phyloP scores from a whole-genome alignment of 2,113 vertebrate genomes.

The Centrocercus urophasianus region DNA sequence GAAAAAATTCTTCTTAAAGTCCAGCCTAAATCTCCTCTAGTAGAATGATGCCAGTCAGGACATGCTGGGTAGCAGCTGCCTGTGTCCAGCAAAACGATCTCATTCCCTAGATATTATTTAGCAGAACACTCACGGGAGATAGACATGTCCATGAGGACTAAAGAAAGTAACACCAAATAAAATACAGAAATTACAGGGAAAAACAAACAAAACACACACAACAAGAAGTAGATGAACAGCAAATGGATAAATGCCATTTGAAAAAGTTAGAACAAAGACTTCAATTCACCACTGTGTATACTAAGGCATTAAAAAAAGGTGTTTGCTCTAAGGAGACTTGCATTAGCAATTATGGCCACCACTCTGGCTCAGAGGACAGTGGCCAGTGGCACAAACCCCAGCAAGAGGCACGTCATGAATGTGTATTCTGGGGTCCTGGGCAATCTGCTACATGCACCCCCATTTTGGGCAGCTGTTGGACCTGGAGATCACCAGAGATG shows the following conservation, averaged over 20 bases:
- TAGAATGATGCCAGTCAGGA: not conserved
- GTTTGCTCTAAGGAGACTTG: not conserved
- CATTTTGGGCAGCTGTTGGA: accelerated
- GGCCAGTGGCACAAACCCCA: not conserved
- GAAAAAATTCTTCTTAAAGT: not conserved
- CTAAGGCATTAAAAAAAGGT: not conserved
- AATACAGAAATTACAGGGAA: not conserved
- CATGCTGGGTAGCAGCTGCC: not conserved
- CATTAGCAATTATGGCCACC: not conserved
- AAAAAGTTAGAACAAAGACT: not conserved
- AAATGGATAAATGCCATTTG: not conserved
- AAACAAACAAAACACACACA: accelerated
- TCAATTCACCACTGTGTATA: not conserved
- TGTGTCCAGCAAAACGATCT: not conserved
- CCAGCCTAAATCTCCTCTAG: not conserved
- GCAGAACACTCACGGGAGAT: not conserved
- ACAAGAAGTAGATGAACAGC: not conserved
- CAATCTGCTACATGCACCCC: not conserved
- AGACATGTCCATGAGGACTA: not conserved
- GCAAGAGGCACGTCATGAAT: not conserved
- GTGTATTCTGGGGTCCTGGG: not conserved
- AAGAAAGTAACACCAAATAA: not conserved
- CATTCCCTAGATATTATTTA: not conserved
- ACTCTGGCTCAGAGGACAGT: not conserved
- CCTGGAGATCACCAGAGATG: not conserved